Evolutionary conservation across 2,888 invertebrate species (phyloP).

Genomic region (Ectemnius cavifrons): DNA sequence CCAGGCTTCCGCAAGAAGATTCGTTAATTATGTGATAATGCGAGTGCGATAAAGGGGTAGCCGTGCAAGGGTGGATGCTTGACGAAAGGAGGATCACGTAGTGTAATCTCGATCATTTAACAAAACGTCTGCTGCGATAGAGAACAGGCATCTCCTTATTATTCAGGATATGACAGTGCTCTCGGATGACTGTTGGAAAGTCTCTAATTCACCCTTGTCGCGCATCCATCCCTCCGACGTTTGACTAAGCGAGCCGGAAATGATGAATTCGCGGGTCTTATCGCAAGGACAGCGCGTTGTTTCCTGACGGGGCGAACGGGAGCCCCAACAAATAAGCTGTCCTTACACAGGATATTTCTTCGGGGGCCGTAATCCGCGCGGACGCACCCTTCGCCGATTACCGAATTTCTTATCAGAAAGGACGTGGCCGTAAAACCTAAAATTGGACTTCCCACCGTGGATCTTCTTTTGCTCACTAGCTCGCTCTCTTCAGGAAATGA

Average conservation of each 20-base stretch:
- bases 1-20: slow-evolving; percentile 16
- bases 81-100: neutral
- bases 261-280: slow-evolving; percentile 69
- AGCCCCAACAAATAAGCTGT: slow-evolving; percentile 55
- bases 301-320: slow-evolving; percentile 27
- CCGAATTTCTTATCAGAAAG: slow-evolving; percentile 55
- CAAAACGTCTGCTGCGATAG: slow-evolving; percentile 36
- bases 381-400: slow-evolving; percentile 41
- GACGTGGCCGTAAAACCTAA: slow-evolving; percentile 39
- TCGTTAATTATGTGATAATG: slow-evolving; percentile 38
- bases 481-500: slow-evolving; percentile 25
- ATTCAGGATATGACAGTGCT: slow-evolving; percentile 17
- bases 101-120: slow-evolving; percentile 33
- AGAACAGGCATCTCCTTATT: slow-evolving; percentile 23
- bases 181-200: slow-evolving; percentile 39
- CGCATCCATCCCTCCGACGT: slow-evolving; percentile 16
- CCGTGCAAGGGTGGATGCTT: neutral
- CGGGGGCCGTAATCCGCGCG: slow-evolving; percentile 47
- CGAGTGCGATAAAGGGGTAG: slow-evolving; percentile 20
- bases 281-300: slow-evolving; percentile 45
- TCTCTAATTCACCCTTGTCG: slow-evolving; percentile 39
- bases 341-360: slow-evolving; percentile 39
- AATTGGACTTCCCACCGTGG: slow-evolving; percentile 48
- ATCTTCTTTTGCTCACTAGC: slow-evolving; percentile 22
- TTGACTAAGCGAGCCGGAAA: slow-evolving; percentile 52